Evolutionary conservation across 2,113 vertebrate species (phyloP).

Genomic region (Lampris incognitus): DNA sequence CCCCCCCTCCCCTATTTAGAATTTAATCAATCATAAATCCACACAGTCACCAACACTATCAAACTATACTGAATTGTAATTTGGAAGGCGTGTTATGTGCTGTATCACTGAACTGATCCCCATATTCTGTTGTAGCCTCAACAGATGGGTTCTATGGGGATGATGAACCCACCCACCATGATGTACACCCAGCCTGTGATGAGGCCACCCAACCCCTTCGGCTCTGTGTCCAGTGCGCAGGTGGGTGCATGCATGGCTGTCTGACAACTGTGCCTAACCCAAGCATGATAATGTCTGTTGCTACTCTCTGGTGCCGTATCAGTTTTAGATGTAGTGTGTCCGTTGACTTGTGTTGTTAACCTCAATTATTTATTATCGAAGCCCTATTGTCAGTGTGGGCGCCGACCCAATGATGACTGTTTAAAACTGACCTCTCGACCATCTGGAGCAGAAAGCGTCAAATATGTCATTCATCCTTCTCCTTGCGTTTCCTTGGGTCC

Average conservation of each 20-base stretch:
- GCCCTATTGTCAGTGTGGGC: constrained; percentile 48
- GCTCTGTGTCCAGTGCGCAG: constrained; percentile 96
- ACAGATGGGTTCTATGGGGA: constrained; percentile 93
- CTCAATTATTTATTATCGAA: constrained; percentile 52
- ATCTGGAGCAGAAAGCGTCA: constrained; percentile 58
- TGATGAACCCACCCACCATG: constrained; percentile 96
- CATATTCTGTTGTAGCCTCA: constrained; percentile 82
- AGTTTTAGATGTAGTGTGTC: constrained; percentile 52
- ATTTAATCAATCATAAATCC: neutral
- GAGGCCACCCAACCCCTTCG: constrained; percentile 97
- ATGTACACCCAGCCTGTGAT: constrained; percentile 97
- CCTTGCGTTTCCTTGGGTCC: constrained; percentile 51
- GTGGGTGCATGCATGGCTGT: constrained; percentile 74
- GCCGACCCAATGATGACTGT: constrained; percentile 57
- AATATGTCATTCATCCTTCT: constrained; percentile 67
- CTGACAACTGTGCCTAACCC: constrained; percentile 16
- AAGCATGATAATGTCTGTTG: constrained; percentile 41
- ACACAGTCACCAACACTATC: neutral
- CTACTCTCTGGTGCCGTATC: constrained; percentile 35
- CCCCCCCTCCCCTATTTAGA: neutral
- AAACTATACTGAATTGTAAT: neutral
- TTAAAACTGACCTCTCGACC: constrained; percentile 56
- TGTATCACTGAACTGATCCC: constrained; percentile 15
- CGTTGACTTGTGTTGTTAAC: constrained; percentile 52
- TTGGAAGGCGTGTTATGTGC: neutral